Base-by-base conservation (phyloP, 2,888 invertebrate species). In the Cosmopolites sordidus region DNA sequence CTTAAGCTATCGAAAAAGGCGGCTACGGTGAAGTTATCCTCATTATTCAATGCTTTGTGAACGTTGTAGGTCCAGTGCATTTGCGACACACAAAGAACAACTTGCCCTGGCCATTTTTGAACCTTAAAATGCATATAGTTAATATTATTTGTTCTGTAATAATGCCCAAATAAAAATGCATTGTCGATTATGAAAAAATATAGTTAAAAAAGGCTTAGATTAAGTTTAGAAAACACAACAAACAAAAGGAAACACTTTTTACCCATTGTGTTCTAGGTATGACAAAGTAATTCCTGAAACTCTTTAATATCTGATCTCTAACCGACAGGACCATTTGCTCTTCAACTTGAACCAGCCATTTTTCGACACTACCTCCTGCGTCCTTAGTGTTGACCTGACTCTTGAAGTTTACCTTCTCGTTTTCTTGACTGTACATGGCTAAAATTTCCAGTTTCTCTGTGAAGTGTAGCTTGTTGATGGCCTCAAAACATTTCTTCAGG, bases 401-500 rank as follows among this genome's bases (percentile, higher is more conserved):
- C 17, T 39, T 54, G 39, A 64, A 61, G 30, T 82, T 84, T 17
- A 87, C 79, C 70, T 82, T 80, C 74, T 92, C 92, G 11, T 80
- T 79, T 76, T 87, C 83, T 74, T 84, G 83, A 60, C 89, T 89
- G 66, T 83, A 80, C 86, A 92, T 88, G 8, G 85, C 80, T 50
- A 79, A 79, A 66, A 92, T 90, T 69, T 88, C 84, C 56, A 86
- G 75, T 37, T 83, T 79, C 3, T 77, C 72, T 63, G 88, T 87
- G 69, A 92, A 90, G 46, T 82, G 78, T 12, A 92, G 76, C 66
- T 80, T 83, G 56, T 83, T 82, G 50, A 92, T 91, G 43, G 89
- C 92, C 75, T 92, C 91, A 70, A 92, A 92, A 72, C 90, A 91
- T 75, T 92, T 92, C 69, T 87, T 87, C 49, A 92, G 75, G 76